phyloP scores from a whole-genome alignment of 2,113 vertebrate genomes.

The Thalassarche chlororhynchos region DNA sequence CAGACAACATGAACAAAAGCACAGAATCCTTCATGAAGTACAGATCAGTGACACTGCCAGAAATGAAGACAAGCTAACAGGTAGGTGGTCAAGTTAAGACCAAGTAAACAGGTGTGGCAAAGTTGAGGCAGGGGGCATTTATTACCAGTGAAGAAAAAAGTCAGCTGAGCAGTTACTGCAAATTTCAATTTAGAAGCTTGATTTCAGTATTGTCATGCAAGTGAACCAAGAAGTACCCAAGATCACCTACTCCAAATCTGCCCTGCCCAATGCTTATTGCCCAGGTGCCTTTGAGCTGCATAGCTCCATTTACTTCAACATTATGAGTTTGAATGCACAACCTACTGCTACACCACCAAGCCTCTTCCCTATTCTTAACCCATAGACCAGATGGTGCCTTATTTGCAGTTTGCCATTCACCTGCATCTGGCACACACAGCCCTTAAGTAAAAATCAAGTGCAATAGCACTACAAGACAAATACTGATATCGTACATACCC shows the following conservation, averaged over 20 bases:
- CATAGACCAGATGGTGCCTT: background rate
- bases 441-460: background rate
- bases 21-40: background rate
- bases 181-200: background rate
- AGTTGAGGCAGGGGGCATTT: background rate
- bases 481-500: background rate
- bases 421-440: background rate
- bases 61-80: background rate
- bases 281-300: background rate
- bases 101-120: background rate
- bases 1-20: background rate
- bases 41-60: background rate
- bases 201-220: background rate
- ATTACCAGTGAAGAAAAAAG: background rate
- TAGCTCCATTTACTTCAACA: background rate
- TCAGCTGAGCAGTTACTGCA: background rate
- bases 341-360: background rate
- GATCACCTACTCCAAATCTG: background rate
- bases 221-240: background rate
- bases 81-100: background rate
- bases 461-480: background rate
- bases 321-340: background rate
- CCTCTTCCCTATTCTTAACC: background rate
- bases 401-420: background rate
- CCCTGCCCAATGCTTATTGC: background rate